phyloP scores from a whole-genome alignment of 1,140 invertebrate genomes.

The Trichonephila clavata region DNA sequence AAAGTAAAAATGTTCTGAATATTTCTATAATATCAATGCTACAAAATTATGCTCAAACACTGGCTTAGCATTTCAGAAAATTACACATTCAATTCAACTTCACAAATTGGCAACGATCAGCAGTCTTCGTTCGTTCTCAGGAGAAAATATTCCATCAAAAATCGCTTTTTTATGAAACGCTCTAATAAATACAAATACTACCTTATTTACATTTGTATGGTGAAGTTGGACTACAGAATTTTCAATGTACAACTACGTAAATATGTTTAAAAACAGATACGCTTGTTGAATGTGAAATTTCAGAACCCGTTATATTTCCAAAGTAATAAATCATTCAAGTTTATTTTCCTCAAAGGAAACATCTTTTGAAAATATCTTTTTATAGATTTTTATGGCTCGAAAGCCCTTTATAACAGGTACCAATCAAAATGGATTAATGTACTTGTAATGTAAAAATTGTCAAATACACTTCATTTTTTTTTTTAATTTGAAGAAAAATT shows the following conservation, averaged over 20 bases:
- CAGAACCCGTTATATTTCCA: neutral
- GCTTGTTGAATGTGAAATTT: conserved; percentile 4
- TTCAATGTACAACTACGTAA: neutral
- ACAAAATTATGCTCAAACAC: neutral
- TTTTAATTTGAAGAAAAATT: neutral
- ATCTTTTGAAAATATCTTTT: neutral
- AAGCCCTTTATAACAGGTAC: neutral
- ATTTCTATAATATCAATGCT: neutral
- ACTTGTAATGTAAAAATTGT: neutral
- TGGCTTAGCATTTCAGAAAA: neutral
- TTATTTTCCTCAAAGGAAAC: neutral
- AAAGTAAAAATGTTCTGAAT: neutral
- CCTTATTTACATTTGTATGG: neutral
- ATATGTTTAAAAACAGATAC: neutral
- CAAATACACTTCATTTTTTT: neutral
- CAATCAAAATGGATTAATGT: neutral
- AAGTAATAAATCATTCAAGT: neutral
- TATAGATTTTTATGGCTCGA: neutral
- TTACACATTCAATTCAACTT: neutral
- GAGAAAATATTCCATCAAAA: neutral
- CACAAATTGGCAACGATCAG: neutral
- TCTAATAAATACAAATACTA: conserved; percentile 14
- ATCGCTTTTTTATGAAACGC: neutral
- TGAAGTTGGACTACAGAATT: neutral
- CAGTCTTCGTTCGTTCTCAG: neutral